Percentiles rank a stretch among this genome's conserved stretches.
Conservation (phyloP, 2,797 vertebrate species). For the Phrynocephalus guinanensis region DNA sequence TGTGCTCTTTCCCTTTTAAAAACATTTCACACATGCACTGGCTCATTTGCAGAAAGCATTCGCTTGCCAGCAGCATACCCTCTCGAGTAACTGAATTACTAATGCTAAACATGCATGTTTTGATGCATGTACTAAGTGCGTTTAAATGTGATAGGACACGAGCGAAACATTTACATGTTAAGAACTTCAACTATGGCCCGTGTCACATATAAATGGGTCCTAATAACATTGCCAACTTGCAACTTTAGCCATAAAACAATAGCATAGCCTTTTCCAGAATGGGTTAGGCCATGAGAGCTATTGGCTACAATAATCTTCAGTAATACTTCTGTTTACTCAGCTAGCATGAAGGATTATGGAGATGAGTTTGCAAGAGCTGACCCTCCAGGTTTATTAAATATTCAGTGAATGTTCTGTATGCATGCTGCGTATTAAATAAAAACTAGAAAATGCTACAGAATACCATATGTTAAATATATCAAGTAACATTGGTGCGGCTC, state of each 20-base stretch:
- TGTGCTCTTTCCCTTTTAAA: not conserved
- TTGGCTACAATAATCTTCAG: conserved; percentile 47
- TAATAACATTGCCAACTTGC: conserved; percentile 39
- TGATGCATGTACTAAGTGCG: conserved; percentile 5
- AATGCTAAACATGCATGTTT: conserved; percentile 8
- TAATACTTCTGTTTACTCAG: conserved; percentile 62
- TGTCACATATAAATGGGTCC: conserved; percentile 6
- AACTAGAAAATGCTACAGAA: conserved; percentile 65
- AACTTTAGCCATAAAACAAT: conserved; percentile 35
- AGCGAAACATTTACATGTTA: conserved; percentile 4
- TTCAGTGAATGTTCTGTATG: conserved; percentile 69
- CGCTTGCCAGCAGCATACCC: not conserved
- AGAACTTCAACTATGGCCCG: not conserved
- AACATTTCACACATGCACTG: conserved; percentile 3
- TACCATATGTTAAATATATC: conserved; percentile 59
- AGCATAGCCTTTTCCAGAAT: conserved; percentile 30
- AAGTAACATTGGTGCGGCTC: conserved; percentile 56
- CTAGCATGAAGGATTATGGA: conserved; percentile 69
- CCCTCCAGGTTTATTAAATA: conserved; percentile 82
- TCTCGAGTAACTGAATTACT: not conserved
- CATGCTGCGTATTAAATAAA: conserved; percentile 77
- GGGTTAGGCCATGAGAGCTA: conserved; percentile 29
- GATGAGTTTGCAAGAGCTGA: conserved; percentile 68
- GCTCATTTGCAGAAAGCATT: not conserved
- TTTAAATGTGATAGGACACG: not conserved